Evolutionary conservation across 2,113 vertebrate species (phyloP).

Genomic region (Lophius piscatorius): DNA sequence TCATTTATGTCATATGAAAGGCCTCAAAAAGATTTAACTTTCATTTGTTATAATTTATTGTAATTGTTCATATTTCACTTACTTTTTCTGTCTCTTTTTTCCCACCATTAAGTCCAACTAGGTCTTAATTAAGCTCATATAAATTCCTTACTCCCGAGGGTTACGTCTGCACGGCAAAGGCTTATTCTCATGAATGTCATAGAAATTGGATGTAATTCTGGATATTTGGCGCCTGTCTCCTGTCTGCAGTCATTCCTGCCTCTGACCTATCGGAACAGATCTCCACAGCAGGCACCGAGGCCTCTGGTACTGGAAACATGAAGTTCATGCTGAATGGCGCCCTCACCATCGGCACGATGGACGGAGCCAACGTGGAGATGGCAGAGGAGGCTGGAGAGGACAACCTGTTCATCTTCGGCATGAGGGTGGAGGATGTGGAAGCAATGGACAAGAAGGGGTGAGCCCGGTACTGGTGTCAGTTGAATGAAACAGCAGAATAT

Average conservation of each 20-base stretch:
- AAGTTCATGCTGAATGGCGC: slow-evolving; percentile 96
- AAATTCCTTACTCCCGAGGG: too few species aligned
- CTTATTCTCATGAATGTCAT: too few species aligned
- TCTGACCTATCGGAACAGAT: slow-evolving; percentile 93
- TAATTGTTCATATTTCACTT: too few species aligned
- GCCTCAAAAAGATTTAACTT: too few species aligned
- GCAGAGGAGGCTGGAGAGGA: slow-evolving; percentile 89
- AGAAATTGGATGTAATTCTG: neutral
- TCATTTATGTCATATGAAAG: too few species aligned
- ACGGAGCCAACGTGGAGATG: slow-evolving; percentile 94
- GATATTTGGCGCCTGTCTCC: neutral
- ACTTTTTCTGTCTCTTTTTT: too few species aligned
- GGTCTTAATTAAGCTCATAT: too few species aligned
- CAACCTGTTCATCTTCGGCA: slow-evolving; percentile 93
- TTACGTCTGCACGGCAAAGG: too few species aligned
- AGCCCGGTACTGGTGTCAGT: too few species aligned
- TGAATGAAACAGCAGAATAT: too few species aligned
- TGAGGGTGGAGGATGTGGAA: slow-evolving; percentile 88
- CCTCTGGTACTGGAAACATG: slow-evolving; percentile 94
- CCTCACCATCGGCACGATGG: slow-evolving; percentile 94
- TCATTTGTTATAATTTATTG: too few species aligned
- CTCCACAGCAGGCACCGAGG: slow-evolving; percentile 91
- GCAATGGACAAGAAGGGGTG: slow-evolving; percentile 86
- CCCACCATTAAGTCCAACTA: too few species aligned
- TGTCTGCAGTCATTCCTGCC: slow-evolving; percentile 82